Base-by-base conservation (phyloP, 2,797 vertebrate species). In the Liparis tanakae region DNA sequence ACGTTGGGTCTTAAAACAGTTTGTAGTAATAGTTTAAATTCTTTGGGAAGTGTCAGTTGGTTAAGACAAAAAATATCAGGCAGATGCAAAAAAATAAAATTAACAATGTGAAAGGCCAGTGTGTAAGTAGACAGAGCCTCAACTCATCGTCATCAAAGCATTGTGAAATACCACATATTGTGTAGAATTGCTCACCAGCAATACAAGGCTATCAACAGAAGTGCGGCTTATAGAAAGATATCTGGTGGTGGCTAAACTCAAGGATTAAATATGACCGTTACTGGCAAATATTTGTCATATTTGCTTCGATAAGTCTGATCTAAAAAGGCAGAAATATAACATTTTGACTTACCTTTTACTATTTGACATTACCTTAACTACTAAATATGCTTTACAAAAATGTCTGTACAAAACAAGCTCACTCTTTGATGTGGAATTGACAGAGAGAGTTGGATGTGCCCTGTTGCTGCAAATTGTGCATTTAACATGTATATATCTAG, bases 121-220 rank as follows among this genome's bases (percentile, higher is more conserved):
- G 54, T 20, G 44, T 6, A 54, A 71, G 55, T 5, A 36, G 43
- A 57, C 71, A 25, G 44, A 39, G 71, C 33, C 65, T 71, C 50
- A 22, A n/a, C 55, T 79, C 71, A 60, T 56, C 83, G 72, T 79
- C 71, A 57, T 56, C 83, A 74, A 70, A 77, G 65, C 20, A 15
- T 3, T 48, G 78, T 43, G 74, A 90, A 89, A 89, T 87, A 80
- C 74, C 85, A 77, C 84, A 80, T 22, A 34, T 30, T 37, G 46
- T 83, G 76, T 51, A 48, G 60, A 87, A 80, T 3, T 82, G 55
- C 74, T 70, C 5, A 22, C 18, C 34, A 66, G 76, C 57, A 59
- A 25, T 39, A 9, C 59, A 17, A 82, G 56, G 22, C 69, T 73
- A 54, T 78, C 59, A 68, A 65, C 68, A 82, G 70, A 70, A 53